These are phyloP conservation scores for Acipenser transmontanus DNA, from an alignment of 2,797 vertebrate species.

Conservation along the genomic window DNA sequence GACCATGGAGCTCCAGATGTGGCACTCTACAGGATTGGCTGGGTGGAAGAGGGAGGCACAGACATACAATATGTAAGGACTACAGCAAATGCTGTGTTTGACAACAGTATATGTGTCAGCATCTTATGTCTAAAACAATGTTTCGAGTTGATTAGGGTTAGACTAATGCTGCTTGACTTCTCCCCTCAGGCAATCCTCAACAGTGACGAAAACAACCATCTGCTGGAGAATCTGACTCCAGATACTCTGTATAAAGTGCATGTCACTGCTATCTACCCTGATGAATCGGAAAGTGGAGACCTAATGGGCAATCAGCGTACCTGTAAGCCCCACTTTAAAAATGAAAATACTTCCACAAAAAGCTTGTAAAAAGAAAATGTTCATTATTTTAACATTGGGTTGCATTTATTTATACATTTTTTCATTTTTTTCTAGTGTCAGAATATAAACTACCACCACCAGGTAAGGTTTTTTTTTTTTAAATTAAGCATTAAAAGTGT, in stretches of 20 bases:
- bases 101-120: neutral
- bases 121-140: neutral
- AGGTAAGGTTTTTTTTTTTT: neutral
- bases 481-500: too few relatives aligned
- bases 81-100: neutral
- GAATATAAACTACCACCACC: constrained; percentile 14
- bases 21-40: constrained; percentile 79
- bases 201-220: constrained; percentile 64
- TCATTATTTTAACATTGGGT: neutral
- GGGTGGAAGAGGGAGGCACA: constrained; percentile 60
- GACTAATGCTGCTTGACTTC: constrained; percentile 6
- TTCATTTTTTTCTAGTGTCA: constrained; percentile 50
- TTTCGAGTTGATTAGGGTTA: neutral
- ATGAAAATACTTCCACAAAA: too few relatives aligned
- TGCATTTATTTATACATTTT: neutral
- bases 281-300: constrained; percentile 91
- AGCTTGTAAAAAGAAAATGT: neutral
- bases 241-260: constrained; percentile 79
- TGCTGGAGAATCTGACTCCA: constrained; percentile 74
- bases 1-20: constrained; percentile 87
- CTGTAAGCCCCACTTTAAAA: constrained; percentile 57
- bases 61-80: constrained; percentile 53
- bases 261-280: constrained; percentile 89
- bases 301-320: constrained; percentile 78
- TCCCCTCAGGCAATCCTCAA: constrained; percentile 70